Evolutionary conservation across 2,888 invertebrate genomes (phyloP).

Genomic region (Linhomoeus sp.): DNA sequence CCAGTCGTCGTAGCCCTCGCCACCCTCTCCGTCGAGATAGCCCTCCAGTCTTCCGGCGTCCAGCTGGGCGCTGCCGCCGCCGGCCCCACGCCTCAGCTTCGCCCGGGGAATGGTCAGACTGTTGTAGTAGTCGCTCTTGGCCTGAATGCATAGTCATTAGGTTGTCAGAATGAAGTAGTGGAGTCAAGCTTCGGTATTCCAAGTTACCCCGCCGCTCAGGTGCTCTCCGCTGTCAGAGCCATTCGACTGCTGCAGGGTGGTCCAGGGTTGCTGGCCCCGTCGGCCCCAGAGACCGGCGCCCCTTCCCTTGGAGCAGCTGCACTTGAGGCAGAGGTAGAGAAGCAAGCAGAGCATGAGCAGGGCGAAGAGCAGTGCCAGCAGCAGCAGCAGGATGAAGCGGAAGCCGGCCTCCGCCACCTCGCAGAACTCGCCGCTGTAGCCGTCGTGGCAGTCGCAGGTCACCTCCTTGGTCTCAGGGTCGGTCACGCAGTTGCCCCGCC

Average conservation of each 20-base stretch:
- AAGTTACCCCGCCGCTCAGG: no score
- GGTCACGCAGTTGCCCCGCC: slow-evolving; percentile 22
- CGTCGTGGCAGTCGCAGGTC: slow-evolving; percentile 18
- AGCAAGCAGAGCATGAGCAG: slow-evolving; percentile 20
- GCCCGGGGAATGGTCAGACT: slow-evolving; percentile 25
- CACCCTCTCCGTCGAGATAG: slow-evolving; percentile 15
- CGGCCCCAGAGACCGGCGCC: no score
- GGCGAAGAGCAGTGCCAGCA: slow-evolving; percentile 24
- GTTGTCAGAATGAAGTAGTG: no score
- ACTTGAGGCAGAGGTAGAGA: slow-evolving; percentile 13
- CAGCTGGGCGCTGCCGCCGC: background rate
- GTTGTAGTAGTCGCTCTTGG: slow-evolving; percentile 18
- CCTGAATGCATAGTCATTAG: no score
- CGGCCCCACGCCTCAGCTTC: slow-evolving; percentile 12
- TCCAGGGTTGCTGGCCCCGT: slow-evolving; percentile 22
- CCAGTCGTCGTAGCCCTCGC: slow-evolving; percentile 9
- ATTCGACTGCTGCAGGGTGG: slow-evolving; percentile 24
- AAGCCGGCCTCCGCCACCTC: slow-evolving; percentile 14
- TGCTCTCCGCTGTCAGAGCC: no score
- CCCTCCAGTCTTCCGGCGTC: slow-evolving; percentile 7
- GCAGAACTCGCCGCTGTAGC: slow-evolving; percentile 17
- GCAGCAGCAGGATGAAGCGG: slow-evolving; percentile 16
- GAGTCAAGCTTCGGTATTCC: no score
- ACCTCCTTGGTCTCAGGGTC: slow-evolving; percentile 12
- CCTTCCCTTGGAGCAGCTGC: slow-evolving; percentile 6